These are phyloP conservation scores for Gallinago solitaria DNA, from an alignment of 2,797 vertebrate genomes.

Conservation along the genomic window DNA sequence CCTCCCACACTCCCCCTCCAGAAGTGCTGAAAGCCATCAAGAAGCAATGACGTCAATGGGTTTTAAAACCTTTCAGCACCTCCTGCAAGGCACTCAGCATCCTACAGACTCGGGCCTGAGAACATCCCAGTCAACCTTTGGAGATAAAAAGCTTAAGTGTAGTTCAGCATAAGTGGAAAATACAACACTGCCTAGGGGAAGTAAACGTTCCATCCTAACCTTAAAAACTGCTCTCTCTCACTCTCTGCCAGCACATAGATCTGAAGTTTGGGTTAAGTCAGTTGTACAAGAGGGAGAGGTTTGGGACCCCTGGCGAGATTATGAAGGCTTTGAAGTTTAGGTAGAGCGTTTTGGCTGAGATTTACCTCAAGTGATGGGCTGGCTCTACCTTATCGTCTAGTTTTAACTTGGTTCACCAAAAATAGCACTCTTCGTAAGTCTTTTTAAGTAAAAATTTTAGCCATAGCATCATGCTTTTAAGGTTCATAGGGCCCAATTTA, in stretches of 20 bases:
- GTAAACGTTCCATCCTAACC: background rate
- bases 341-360: background rate
- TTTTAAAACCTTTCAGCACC: background rate
- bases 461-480: background rate
- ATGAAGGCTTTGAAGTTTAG: background rate
- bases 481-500: background rate
- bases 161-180: background rate
- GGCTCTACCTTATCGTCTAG: background rate
- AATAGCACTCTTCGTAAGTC: background rate
- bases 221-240: background rate
- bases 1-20: background rate
- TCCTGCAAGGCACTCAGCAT: background rate
- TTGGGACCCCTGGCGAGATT: background rate
- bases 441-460: background rate
- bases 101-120: background rate
- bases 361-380: background rate
- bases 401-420: background rate
- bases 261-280: background rate
- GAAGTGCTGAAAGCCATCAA: background rate
- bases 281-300: background rate
- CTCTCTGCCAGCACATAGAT: background rate
- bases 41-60: background rate
- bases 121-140: slow-evolving; percentile 30
- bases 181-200: background rate
- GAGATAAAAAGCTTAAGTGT: slow-evolving; percentile 43